Conservation (phyloP, 2,888 invertebrate genomes). For the Branchinecta sandiegonensis region DNA sequence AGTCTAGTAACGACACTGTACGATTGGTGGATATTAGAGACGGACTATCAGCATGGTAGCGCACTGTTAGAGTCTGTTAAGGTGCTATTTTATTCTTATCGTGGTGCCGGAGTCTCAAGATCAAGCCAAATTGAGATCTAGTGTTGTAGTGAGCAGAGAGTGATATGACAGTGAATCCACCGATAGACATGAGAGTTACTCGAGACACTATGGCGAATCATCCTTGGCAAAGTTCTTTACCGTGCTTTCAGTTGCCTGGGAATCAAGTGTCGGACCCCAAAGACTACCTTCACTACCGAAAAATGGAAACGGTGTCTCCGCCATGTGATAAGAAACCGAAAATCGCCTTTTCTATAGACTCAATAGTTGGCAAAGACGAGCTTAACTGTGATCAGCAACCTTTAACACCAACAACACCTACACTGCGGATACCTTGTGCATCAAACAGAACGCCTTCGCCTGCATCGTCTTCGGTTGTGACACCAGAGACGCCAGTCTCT, state of each 20-base stretch:
- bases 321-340: slow-evolving; percentile 2
- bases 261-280: neutral
- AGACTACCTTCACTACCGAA: slow-evolving; percentile 1
- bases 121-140: no score
- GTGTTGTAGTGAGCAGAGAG: no score
- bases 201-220: neutral
- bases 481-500: slow-evolving; percentile 11
- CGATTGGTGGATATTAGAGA: no score
- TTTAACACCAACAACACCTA: neutral
- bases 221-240: slow-evolving; percentile 1
- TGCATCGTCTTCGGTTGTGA: neutral
- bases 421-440: no score
- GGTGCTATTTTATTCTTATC: no score
- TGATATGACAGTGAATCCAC: slow-evolving; percentile 7
- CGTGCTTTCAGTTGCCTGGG: neutral
- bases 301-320: neutral
- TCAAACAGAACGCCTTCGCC: neutral
- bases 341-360: slow-evolving; percentile 2
- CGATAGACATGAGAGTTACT: slow-evolving; percentile 1
- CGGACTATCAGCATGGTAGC: no score
- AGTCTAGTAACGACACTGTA: neutral
- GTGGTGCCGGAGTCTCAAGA: no score
- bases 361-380: slow-evolving; percentile 11
- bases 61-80: no score
- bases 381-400: neutral